Evolutionary conservation across 2,888 invertebrate species (phyloP).

Genomic region (Drosophila mayaguana): DNA sequence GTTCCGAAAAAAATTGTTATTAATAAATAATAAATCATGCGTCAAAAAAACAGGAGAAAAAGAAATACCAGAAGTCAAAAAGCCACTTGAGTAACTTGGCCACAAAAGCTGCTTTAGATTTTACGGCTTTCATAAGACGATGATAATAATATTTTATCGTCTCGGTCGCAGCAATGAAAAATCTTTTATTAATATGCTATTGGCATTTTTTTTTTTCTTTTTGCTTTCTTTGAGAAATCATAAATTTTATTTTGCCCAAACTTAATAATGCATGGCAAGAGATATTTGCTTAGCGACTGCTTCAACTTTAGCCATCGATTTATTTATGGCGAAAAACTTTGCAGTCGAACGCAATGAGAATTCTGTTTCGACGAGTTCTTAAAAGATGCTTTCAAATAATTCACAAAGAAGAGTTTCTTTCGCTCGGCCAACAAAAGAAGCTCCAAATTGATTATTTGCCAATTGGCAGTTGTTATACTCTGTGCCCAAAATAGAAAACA

Average conservation of each 20-base stretch:
- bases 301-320: slow-evolving; percentile 37
- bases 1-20: slow-evolving; percentile 38
- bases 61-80: slow-evolving; percentile 8
- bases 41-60: slow-evolving; percentile 38
- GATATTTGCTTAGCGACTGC: slow-evolving; percentile 9
- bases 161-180: slow-evolving; percentile 33
- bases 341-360: slow-evolving; percentile 6
- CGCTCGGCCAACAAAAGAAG: slow-evolving; percentile 20
- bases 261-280: slow-evolving; percentile 54
- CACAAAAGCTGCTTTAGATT: slow-evolving; percentile 45
- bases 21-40: slow-evolving; percentile 77
- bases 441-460: slow-evolving; percentile 59
- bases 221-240: slow-evolving; percentile 17
- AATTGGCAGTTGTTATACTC: not conserved
- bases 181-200: slow-evolving; percentile 46
- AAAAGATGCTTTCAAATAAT: slow-evolving; percentile 26
- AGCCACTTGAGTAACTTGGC: slow-evolving; percentile 33
- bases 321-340: slow-evolving; percentile 46
- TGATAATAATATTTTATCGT: slow-evolving; percentile 56
- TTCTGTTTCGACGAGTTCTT: slow-evolving; percentile 18
- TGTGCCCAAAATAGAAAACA: not conserved
- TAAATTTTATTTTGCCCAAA: slow-evolving; percentile 55
- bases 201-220: not conserved
- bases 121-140: slow-evolving; percentile 54
- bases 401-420: slow-evolving; percentile 9